These are phyloP conservation scores for Nixonia krombeini DNA, from an alignment of 1,140 invertebrate species.

Conservation along the genomic window DNA sequence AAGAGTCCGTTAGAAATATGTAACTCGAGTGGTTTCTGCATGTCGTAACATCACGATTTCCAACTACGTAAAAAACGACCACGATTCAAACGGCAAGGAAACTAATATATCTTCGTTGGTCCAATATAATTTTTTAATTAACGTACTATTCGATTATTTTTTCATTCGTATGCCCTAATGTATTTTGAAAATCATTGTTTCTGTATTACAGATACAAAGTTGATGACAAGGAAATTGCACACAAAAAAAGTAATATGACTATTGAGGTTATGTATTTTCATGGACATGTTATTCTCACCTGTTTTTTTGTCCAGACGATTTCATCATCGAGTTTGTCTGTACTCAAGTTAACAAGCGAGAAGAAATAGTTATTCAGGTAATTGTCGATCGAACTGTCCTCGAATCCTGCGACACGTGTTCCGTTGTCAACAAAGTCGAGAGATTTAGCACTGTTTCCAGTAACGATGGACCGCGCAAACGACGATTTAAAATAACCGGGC, in stretches of 20 bases:
- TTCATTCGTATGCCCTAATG: no score
- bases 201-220: slow-evolving; percentile 1
- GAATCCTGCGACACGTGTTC: slow-evolving; percentile 45
- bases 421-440: slow-evolving; percentile 62
- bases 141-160: no score
- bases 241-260: no score
- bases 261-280: no score
- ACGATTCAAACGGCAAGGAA: no score
- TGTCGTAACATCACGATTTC: no score
- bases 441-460: slow-evolving; percentile 63
- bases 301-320: neutral
- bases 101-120: no score
- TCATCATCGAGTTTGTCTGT: neutral
- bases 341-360: slow-evolving; percentile 57
- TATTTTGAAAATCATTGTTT: no score
- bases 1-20: slow-evolving; percentile 27
- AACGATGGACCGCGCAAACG: slow-evolving; percentile 67
- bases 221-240: neutral
- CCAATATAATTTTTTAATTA: no score
- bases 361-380: slow-evolving; percentile 56
- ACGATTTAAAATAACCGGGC: slow-evolving; percentile 67
- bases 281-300: neutral
- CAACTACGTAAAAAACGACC: no score
- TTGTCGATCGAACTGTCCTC: slow-evolving; percentile 32
- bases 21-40: slow-evolving; percentile 39